Conservation (phyloP, 2,888 invertebrate species). For the Latrodectus elegans region DNA sequence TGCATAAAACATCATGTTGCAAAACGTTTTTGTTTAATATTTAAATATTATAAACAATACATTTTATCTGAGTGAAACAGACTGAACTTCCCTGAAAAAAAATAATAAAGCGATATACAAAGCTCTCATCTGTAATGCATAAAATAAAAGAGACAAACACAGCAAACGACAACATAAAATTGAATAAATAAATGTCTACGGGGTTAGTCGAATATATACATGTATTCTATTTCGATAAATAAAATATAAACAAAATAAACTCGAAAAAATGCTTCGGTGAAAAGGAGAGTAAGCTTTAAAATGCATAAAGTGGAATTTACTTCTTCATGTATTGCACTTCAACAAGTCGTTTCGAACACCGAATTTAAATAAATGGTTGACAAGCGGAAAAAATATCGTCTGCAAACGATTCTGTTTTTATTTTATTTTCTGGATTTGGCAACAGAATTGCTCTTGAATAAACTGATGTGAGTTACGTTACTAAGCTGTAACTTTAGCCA, state of each 20-base stretch:
- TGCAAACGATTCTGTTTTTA: conserved; percentile 24
- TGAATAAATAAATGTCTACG: conserved; percentile 17
- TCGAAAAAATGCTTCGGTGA: conserved; percentile 2
- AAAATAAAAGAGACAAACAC: background rate
- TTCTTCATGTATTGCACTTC: conserved; percentile 58
- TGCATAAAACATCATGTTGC: too few species aligned
- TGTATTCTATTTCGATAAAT: conserved; percentile 27
- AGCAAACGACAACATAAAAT: background rate
- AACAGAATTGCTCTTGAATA: conserved; percentile 63
- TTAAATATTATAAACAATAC: conserved; percentile 3
- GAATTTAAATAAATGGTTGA: conserved; percentile 67
- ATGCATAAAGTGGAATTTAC: conserved; percentile 68
- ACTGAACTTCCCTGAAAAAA: background rate
- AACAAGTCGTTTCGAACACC: conserved; percentile 63
- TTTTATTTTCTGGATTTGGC: conserved; percentile 38
- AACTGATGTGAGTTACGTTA: conserved; percentile 42
- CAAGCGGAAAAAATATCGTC: conserved; percentile 63
- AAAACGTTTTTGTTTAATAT: background rate
- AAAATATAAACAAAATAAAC: conserved; percentile 21
- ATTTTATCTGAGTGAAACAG: background rate
- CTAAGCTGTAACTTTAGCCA: conserved; percentile 54
- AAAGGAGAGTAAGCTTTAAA: conserved; percentile 54
- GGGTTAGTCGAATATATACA: conserved; percentile 47
- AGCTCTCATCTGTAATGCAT: conserved; percentile 23
- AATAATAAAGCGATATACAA: background rate